Percentiles rank a stretch among this genome's conserved stretches.
Conservation (phyloP, 2,888 invertebrate genomes). For the Apotomis turbidana region DNA sequence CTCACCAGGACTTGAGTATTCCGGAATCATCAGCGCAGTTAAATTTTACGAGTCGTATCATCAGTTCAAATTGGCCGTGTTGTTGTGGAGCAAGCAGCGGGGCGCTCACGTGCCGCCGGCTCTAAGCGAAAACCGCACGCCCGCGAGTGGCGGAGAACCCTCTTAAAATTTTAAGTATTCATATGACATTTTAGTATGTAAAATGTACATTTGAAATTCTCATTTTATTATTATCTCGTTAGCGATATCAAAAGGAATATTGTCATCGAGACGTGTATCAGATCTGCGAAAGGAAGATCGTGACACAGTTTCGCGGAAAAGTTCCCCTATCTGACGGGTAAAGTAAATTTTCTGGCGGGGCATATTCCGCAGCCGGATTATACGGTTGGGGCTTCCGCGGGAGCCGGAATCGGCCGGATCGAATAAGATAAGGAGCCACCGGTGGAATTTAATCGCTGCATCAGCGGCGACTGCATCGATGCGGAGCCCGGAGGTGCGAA, state of each 20-base stretch:
- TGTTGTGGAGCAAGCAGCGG: background rate
- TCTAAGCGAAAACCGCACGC: background rate
- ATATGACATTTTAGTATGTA: slow-evolving; percentile 5
- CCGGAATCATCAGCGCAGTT: slow-evolving; percentile 13
- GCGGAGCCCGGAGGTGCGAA: slow-evolving; percentile 27
- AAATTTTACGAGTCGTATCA: slow-evolving; percentile 26
- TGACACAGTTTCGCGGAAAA: slow-evolving; percentile 13
- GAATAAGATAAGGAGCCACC: slow-evolving; percentile 24
- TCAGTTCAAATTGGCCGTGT: slow-evolving; percentile 9
- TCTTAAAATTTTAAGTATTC: slow-evolving; percentile 9
- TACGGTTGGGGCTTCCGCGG: slow-evolving; percentile 2
- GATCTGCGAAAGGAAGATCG: slow-evolving; percentile 4
- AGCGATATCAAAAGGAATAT: background rate
- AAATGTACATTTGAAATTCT: slow-evolving; percentile 3
- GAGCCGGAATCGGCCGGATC: slow-evolving; percentile 6
- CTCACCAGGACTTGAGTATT: slow-evolving; percentile 19
- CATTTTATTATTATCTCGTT: background rate
- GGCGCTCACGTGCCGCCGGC: background rate
- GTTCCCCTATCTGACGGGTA: background rate
- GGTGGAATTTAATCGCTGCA: slow-evolving; percentile 30
- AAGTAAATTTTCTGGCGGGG: slow-evolving; percentile 6
- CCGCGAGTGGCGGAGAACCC: background rate
- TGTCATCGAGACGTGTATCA: background rate
- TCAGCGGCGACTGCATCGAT: slow-evolving; percentile 32
- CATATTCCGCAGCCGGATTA: slow-evolving; percentile 17